phyloP scores from a whole-genome alignment of 2,797 vertebrate genomes.

The Anguilla anguilla region DNA sequence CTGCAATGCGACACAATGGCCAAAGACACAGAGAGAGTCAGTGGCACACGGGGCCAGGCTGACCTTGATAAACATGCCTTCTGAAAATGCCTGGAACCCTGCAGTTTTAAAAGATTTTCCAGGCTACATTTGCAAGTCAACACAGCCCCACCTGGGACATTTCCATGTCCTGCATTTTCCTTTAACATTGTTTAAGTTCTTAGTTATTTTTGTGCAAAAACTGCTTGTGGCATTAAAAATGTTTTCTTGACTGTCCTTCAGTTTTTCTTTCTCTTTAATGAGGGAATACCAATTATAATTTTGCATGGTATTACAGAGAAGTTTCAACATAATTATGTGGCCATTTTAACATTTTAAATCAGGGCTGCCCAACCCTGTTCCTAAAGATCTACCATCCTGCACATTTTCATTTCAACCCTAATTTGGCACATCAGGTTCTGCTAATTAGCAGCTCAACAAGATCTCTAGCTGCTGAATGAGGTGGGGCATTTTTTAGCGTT shows the following conservation, averaged over 20 bases:
- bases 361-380: neutral
- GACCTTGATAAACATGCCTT: neutral
- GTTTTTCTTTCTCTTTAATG: neutral
- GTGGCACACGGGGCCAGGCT: neutral
- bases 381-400: neutral
- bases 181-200: neutral
- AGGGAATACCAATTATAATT: neutral
- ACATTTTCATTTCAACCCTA: neutral
- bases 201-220: neutral
- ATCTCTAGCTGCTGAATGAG: neutral
- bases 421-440: neutral
- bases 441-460: neutral
- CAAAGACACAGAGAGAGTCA: neutral
- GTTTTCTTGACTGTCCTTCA: neutral
- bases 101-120: neutral
- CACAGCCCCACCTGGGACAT: neutral
- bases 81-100: neutral
- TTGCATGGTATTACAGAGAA: neutral
- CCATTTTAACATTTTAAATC: neutral
- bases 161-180: neutral
- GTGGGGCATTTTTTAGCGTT: neutral
- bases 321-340: neutral
- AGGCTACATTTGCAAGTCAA: neutral
- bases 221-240: neutral
- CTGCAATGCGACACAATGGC: neutral